Evolutionary conservation across 2,888 invertebrate genomes (phyloP), one percentile per base, ranked within the genome.

Genomic region (Oscheius sp.): DNA sequence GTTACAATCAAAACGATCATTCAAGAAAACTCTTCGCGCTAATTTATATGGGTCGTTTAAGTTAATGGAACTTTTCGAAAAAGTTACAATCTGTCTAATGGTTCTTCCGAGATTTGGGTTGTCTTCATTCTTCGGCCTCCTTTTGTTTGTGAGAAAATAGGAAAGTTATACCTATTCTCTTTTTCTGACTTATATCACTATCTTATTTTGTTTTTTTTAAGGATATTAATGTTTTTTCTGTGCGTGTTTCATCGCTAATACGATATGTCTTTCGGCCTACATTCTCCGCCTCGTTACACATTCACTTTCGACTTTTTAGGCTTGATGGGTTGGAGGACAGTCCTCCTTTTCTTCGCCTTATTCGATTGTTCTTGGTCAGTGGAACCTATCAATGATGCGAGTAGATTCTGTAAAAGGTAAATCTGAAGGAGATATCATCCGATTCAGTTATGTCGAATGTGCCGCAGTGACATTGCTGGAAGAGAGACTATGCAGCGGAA

Each of bases 401-500:
- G 54, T 33, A 14, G 54, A 4, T 54, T 54, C 33, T 54, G 54
- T 32, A 36, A 54, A 32, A 54, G 54, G 54, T 54, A 33, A 4
- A 20, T 20, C 36, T 14, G 8, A 8, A 9, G 36, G 45, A 14
- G 12, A 17, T n/a, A 44, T 14, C 45, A 14, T n/a, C 8, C 12
- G 22, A 12, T 59, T 28, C 20, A 59, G 59, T n/a, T 80, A 76
- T 49, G 71, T 70, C 2, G 80, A 80, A 68, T 80, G 80, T 51
- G 72, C 70, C 0, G 70, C 80, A 0, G 80, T 80, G 1, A 70
- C 80, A 0, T 63, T 73, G 44, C 38, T 80, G 8, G 80, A 80
- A 63, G 80, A 80, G 30, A 64, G 80, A 44, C 61, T 78, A 9
- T 80, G 80, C 50, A 57, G 75, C 5, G 68, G 77, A 14, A 77